phyloP scores from a whole-genome alignment of 2,113 vertebrate species.

The Nycticebus coucang region DNA sequence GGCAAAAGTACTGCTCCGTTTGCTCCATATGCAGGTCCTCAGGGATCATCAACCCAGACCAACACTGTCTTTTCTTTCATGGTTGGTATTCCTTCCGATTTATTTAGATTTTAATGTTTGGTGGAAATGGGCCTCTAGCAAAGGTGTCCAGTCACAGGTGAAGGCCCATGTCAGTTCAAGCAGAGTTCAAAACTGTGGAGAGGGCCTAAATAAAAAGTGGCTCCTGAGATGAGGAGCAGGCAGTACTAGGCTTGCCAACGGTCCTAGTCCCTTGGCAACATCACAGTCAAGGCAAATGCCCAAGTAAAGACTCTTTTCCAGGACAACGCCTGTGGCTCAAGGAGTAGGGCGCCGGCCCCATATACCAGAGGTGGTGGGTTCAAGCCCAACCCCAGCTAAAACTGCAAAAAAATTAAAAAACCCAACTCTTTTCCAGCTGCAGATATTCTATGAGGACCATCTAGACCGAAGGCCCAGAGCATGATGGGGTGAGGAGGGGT shows the following conservation, averaged over 20 bases:
- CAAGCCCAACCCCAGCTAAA: no score
- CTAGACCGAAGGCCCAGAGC: not conserved
- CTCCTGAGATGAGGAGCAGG: not conserved
- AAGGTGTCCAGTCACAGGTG: not conserved
- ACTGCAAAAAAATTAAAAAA: no score
- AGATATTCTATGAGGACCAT: not conserved
- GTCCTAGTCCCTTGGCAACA: not conserved
- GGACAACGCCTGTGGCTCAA: not conserved
- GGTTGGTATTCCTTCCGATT: constrained; percentile 43
- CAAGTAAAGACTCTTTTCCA: not conserved
- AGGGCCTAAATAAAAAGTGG: not conserved
- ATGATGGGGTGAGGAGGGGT: not conserved
- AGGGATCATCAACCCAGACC: not conserved
- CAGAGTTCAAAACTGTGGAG: not conserved
- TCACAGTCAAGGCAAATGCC: not conserved
- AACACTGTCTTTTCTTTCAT: not conserved
- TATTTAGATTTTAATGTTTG: constrained; percentile 36
- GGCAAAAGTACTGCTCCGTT: no score
- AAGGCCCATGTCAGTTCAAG: not conserved
- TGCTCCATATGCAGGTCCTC: not conserved
- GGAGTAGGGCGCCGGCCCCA: no score
- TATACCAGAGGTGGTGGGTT: no score
- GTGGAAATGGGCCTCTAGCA: not conserved
- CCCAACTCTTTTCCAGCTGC: not conserved
- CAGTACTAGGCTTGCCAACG: not conserved